These are phyloP conservation scores for Pseudolaguvia tuberculata DNA, from an alignment of 2,113 vertebrate genomes.

Conservation along the genomic window DNA sequence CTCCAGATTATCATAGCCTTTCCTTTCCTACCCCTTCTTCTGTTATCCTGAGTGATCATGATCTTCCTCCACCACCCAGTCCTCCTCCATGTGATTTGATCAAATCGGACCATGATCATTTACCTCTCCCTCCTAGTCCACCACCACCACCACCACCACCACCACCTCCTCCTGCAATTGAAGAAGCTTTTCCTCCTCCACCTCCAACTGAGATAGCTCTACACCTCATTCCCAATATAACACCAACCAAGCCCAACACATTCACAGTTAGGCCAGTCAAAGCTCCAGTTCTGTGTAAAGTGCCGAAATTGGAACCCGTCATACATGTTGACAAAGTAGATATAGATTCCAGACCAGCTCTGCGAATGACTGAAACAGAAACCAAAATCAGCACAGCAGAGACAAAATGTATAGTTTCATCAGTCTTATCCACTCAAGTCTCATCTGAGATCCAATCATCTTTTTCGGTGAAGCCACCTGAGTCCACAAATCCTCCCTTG, in stretches of 20 bases:
- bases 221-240: conserved; percentile 57
- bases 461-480: conserved; percentile 42
- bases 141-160: conserved; percentile 56
- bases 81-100: conserved; percentile 63
- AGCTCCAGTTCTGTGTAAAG: conserved; percentile 58
- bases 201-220: conserved; percentile 68
- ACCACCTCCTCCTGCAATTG: conserved; percentile 56
- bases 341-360: conserved; percentile 44
- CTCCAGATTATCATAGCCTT: conserved; percentile 56
- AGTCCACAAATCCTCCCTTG: conserved; percentile 56
- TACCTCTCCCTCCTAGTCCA: conserved; percentile 52
- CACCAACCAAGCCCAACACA: conserved; percentile 61
- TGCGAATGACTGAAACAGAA: conserved; percentile 27
- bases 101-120: conserved; percentile 63
- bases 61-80: conserved; percentile 68
- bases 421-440: conserved; percentile 43
- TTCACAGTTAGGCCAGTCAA: conserved; percentile 65
- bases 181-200: conserved; percentile 65
- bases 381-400: conserved; percentile 50
- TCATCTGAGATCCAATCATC: conserved; percentile 50
- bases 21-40: conserved; percentile 49
- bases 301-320: conserved; percentile 69
- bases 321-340: conserved; percentile 52
- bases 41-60: conserved; percentile 60
- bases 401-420: conserved; percentile 35